phyloP scores from a whole-genome alignment of 2,888 invertebrate genomes.

The Amorpha juglandis region DNA sequence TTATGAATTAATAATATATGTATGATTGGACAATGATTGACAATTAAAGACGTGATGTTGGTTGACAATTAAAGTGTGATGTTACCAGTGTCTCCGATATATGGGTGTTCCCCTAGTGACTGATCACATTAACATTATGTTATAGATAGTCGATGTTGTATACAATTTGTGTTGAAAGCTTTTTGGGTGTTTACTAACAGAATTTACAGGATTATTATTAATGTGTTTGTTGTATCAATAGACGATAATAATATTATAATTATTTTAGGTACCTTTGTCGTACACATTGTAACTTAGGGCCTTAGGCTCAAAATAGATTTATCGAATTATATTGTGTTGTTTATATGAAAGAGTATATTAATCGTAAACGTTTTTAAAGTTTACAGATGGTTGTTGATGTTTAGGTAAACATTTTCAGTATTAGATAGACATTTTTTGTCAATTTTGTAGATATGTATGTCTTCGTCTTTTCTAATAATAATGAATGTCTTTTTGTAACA shows the following conservation, averaged over 20 bases:
- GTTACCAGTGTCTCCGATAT: conserved; percentile 49
- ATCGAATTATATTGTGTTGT: conserved; percentile 63
- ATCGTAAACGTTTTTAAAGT: conserved; percentile 73
- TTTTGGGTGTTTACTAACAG: conserved; percentile 58
- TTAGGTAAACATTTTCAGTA: conserved; percentile 76
- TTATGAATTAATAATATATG: conserved; percentile 30
- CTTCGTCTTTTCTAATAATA: conserved; percentile 54
- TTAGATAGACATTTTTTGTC: conserved; percentile 56
- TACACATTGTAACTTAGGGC: conserved; percentile 65
- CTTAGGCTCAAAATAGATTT: conserved; percentile 68
- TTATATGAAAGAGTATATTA: conserved; percentile 53
- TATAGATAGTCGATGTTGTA: conserved; percentile 80
- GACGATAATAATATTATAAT: conserved; percentile 45
- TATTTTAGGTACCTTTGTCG: conserved; percentile 61
- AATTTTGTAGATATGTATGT: conserved; percentile 47
- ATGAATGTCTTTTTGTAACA: conserved; percentile 60
- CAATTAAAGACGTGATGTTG: conserved; percentile 53
- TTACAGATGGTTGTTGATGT: conserved; percentile 82
- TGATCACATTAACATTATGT: conserved; percentile 61
- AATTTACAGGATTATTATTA: conserved; percentile 43
- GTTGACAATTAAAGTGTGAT: conserved; percentile 56
- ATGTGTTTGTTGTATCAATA: conserved; percentile 46
- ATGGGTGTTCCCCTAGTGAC: conserved; percentile 55
- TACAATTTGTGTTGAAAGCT: conserved; percentile 58
- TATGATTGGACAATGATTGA: conserved; percentile 30